Conservation (phyloP, 2,888 invertebrate species). For the Morpho deidamia region DNA sequence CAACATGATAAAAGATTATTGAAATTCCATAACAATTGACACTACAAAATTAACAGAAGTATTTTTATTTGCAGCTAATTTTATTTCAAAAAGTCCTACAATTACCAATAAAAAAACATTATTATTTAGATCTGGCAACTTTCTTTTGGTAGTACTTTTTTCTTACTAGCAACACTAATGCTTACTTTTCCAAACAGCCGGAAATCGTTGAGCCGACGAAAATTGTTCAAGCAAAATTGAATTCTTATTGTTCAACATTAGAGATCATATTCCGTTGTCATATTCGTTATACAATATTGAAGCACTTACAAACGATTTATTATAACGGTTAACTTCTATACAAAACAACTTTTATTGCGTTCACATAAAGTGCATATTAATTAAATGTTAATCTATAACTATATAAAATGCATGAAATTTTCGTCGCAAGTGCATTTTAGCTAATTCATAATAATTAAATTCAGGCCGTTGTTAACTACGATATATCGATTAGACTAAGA, state of each 20-base stretch:
- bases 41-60: background rate
- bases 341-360: conserved; percentile 10
- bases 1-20: background rate
- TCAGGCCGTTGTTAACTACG: conserved; percentile 1
- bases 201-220: too few relatives aligned
- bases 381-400: background rate
- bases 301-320: conserved; percentile 14
- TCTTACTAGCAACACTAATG: conserved; percentile 11
- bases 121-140: conserved; percentile 6
- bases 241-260: conserved; percentile 2
- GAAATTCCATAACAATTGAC: background rate
- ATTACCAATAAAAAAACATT: background rate
- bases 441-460: conserved; percentile 4
- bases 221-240: background rate
- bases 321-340: conserved; percentile 19
- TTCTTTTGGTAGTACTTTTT: background rate
- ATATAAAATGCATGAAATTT: background rate
- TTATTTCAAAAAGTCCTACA: background rate
- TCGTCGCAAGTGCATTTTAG: background rate
- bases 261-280: conserved; percentile 21
- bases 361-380: conserved; percentile 7
- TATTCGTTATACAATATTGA: conserved; percentile 6
- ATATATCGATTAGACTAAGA: background rate
- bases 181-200: background rate
- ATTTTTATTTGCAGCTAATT: background rate